Percentiles rank a stretch among this genome's conserved stretches.
phyloP scores from a whole-genome alignment of 30 jellyfish, hydroid and myxozoan species.

The Sanderia malayensis region DNA sequence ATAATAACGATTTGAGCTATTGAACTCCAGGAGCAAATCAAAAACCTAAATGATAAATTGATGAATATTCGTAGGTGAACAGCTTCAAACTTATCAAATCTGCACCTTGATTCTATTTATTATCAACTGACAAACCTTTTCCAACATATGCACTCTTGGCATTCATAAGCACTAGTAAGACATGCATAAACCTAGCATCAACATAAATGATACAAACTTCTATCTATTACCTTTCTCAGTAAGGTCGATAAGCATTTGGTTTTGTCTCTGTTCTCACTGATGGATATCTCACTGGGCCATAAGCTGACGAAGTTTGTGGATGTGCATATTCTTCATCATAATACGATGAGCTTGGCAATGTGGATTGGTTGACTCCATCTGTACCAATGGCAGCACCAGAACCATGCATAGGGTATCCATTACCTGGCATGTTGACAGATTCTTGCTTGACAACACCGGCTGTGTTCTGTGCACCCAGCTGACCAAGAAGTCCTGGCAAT shows the following conservation, averaged over 20 bases:
- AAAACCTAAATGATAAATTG: too few species aligned
- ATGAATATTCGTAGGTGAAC: too few species aligned
- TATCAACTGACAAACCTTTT: too few species aligned
- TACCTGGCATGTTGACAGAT: not conserved
- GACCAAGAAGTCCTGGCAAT: constrained; percentile 22
- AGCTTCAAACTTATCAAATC: too few species aligned
- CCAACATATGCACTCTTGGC: too few species aligned
- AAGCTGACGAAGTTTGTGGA: constrained; percentile 36
- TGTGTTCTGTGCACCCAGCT: constrained; percentile 14
- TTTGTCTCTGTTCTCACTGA: constrained; percentile 42
- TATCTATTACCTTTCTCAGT: constrained; percentile 8
- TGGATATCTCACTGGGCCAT: constrained; percentile 58
- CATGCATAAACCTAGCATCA: too few species aligned
- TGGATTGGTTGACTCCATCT: not conserved
- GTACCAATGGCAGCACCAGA: not conserved
- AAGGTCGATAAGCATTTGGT: constrained; percentile 37
- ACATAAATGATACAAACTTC: too few species aligned
- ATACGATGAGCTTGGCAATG: constrained; percentile 9
- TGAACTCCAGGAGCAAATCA: too few species aligned
- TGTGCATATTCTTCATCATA: constrained; percentile 44
- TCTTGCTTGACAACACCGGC: constrained; percentile 11
- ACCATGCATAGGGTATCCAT: constrained; percentile 12
- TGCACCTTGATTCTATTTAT: too few species aligned
- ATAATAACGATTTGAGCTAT: too few species aligned
- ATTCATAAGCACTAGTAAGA: too few species aligned